Evolutionary conservation across 2,113 vertebrate species (phyloP), one percentile per base, ranked within the genome.

Genomic region (Neomonachus schauinslandi): DNA sequence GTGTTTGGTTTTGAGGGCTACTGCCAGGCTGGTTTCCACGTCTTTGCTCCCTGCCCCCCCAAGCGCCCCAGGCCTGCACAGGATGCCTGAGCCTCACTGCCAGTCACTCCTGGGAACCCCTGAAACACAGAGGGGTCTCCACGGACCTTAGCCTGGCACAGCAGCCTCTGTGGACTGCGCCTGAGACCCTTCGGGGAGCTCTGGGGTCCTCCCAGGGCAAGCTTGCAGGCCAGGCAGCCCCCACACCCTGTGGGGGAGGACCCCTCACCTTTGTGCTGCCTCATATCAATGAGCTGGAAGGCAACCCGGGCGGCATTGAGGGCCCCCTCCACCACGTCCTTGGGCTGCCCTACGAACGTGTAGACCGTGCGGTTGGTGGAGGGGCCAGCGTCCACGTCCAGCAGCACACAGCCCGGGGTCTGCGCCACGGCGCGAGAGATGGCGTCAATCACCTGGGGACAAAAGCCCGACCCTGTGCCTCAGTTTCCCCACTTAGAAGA

Each of bases 351-450:
- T 84, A 99, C 99, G 0, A 99, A 99, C 61, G 99, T 99, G 98
- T 99, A 99, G 71, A 99, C 99, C 0, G 99, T 99, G 33, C 99
- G 99, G 98, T 99, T 99, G 93, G 99, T 99, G 97, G 99, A 99
- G 71, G 99, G 97, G 0, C 99, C 99, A 0, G 99, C 99, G 0
- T 99, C 99, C 1, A 99, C 99, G 0, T 99, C 99, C 98, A 99
- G 98, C 71, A 99, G 98, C 67, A 98, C 97, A 8, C 99, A 99
- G 91, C 99, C 99, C 0, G 97, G 85, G 0, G 99, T 99, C 87
- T 24, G 88, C 0, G 99, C 99, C 97, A 99, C 99, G 79, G 99
- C 99, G 5, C 97, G 98, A 0, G 99, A 98, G 77, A 99, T 99
- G 0, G 99, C 99, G 24, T 99, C 98, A 0, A 99, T 99, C 88